Percentiles rank a stretch among this genome's conserved stretches.
These are phyloP conservation scores for Neotoxoptera formosana DNA, from an alignment of 1,140 invertebrate species.

Conservation along the genomic window DNA sequence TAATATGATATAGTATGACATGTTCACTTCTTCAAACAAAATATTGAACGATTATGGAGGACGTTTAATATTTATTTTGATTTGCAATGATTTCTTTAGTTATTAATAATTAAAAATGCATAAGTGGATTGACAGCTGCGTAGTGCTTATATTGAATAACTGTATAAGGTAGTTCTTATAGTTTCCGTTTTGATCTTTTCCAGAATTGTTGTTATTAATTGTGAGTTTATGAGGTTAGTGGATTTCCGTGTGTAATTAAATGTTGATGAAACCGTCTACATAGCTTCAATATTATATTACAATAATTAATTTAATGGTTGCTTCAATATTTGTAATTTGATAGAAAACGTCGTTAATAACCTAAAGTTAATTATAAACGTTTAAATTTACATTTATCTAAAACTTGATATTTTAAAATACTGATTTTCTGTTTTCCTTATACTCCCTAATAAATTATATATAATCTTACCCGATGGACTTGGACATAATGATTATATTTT, in stretches of 20 bases:
- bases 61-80: neutral
- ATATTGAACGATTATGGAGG: neutral
- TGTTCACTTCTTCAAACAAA: neutral
- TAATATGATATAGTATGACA: neutral
- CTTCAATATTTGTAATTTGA: neutral
- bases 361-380: neutral
- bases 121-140: neutral
- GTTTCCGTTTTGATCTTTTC: neutral
- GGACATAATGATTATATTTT: neutral
- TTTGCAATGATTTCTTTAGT: neutral
- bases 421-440: neutral
- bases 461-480: neutral
- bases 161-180: neutral
- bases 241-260: neutral
- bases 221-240: neutral
- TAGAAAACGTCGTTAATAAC: neutral
- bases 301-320: neutral
- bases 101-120: neutral
- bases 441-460: neutral
- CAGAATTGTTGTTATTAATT: neutral
- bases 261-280: neutral
- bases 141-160: neutral
- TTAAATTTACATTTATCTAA: neutral
- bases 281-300: neutral
- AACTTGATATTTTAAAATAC: neutral